Evolutionary conservation across 2,113 vertebrate genomes (phyloP).

Genomic region (Phylloscopus trochiloides): DNA sequence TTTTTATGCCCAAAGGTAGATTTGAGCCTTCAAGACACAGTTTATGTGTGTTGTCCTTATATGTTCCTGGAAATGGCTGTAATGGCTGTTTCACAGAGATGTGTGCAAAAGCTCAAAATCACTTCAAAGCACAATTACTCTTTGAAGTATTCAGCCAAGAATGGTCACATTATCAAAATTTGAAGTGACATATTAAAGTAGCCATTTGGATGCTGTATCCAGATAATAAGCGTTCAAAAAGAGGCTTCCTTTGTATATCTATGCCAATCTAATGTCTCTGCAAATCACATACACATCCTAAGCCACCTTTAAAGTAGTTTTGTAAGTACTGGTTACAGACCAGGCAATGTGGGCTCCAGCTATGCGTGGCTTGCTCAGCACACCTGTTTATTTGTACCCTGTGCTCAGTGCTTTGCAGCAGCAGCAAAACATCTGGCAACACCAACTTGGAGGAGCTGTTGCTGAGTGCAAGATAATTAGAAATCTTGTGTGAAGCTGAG

Average conservation of each 20-base stretch:
- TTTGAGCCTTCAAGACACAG: background rate
- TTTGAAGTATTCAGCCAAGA: constrained; percentile 39
- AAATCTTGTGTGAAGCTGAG: background rate
- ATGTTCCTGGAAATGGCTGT: background rate
- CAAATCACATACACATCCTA: background rate
- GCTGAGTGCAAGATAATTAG: background rate
- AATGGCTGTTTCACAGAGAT: background rate
- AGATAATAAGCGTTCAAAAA: background rate
- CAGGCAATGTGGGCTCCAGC: background rate
- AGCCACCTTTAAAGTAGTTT: background rate
- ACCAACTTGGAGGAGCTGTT: background rate
- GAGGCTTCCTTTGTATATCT: background rate
- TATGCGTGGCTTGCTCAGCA: background rate
- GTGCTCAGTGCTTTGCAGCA: background rate
- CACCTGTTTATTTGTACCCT: background rate
- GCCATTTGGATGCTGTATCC: constrained; percentile 11
- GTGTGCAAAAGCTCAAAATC: background rate
- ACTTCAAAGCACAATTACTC: constrained; percentile 22
- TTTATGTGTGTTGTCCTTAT: background rate
- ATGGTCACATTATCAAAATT: constrained; percentile 15
- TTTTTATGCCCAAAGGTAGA: background rate
- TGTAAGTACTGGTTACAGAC: background rate
- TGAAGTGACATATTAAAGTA: background rate
- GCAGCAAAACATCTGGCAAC: background rate
- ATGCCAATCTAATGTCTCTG: background rate